phyloP scores from a whole-genome alignment of 2,797 vertebrate genomes.

The Rhinichthys osculus region DNA sequence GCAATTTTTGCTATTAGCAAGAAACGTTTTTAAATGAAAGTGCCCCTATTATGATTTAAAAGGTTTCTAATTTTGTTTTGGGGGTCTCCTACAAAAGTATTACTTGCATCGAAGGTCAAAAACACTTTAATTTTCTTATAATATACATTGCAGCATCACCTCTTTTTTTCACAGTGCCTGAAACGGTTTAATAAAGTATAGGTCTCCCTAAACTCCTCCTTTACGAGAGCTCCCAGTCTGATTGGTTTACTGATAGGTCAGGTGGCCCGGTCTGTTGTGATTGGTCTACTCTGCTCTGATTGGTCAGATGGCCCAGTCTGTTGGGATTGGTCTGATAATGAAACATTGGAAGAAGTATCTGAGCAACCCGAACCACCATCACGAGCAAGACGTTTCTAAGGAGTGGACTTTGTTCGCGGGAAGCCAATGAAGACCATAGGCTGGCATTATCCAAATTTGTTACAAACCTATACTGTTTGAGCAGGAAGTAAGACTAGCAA shows the following conservation, averaged over 20 bases:
- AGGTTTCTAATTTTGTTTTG: not conserved
- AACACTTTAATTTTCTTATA: not conserved
- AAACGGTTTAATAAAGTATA: not conserved
- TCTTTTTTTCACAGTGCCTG: not conserved
- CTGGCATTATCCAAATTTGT: no score
- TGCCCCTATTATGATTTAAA: not conserved
- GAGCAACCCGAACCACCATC: not conserved
- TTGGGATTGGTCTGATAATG: no score
- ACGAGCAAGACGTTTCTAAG: not conserved
- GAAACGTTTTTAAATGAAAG: not conserved
- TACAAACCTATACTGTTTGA: no score
- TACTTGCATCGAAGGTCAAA: not conserved
- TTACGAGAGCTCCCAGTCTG: not conserved
- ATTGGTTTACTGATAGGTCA: no score
- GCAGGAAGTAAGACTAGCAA: no score
- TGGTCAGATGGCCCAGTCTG: no score
- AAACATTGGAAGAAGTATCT: not conserved
- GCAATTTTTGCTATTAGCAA: not conserved
- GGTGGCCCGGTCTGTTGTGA: no score
- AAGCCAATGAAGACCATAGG: no score
- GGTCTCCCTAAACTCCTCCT: not conserved
- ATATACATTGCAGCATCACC: not conserved
- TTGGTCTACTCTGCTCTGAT: no score
- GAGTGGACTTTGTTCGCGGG: no score
- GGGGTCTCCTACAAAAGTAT: not conserved